Evolutionary conservation across 1,140 invertebrate species (phyloP), one percentile per base, ranked within the genome.

Genomic region (Leptinotarsa undecemlineata): DNA sequence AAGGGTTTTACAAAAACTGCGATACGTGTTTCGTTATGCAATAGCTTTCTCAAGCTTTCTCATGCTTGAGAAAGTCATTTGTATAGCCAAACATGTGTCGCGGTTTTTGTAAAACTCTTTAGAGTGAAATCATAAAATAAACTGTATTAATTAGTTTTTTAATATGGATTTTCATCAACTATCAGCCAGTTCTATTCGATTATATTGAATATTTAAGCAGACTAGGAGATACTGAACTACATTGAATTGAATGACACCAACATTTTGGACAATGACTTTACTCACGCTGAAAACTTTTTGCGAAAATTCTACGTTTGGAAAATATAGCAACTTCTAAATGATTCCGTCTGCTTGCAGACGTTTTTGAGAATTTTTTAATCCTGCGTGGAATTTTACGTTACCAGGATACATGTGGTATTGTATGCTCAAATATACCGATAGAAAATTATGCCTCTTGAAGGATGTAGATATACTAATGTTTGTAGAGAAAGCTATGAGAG

Each of bases 331-430:
- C 71, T 75, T 87, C 42, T 87, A 87, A 79, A 76, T 86, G 21
- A 84, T 81, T 81, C 77, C 70, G 81, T 20, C 73, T 86, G 33
- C 76, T 86, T 68, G 82, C 81, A 8, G 86, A 88, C 81, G 78
- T 88, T 23, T 88, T 88, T 81, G 85, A 87, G 83, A 86, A 87
- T 79, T 88, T 87, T 79, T 48, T 85, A 76, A 83, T 79, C 82
- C 33, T 87, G 88, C 81, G 82, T 85, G 19, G 88, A 85, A 85
- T 78, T 82, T 76, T 66, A 85, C 84, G 8, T 47, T 82, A 2
- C 86, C 85, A 8, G 80, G 80, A 14, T 80, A 84, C 17, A 68
- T 78, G 26, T 86, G 79, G 76, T 81, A 84, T 72, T 75, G 70
- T 23, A 71, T 78, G 72, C 47, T 73, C n/a, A 85, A 48, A 77